Evolutionary conservation across 2,113 vertebrate genomes (phyloP).

Genomic region (Pan paniscus): DNA sequence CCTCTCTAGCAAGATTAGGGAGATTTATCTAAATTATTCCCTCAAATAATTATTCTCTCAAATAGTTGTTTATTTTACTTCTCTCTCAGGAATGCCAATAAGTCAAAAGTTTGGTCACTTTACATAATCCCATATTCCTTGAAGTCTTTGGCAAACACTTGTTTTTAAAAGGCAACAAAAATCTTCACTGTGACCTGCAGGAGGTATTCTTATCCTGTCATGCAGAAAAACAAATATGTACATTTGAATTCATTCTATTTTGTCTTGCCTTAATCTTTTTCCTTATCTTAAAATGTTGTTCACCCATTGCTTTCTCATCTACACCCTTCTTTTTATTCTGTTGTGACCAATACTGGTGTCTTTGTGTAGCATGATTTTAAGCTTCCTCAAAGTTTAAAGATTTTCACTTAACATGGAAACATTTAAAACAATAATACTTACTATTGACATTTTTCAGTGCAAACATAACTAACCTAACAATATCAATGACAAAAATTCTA

Average conservation of each 20-base stretch:
- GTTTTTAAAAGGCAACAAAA: slow-evolving; percentile 15
- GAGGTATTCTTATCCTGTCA: background rate
- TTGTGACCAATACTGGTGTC: background rate
- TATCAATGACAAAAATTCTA: background rate
- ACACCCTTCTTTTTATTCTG: background rate
- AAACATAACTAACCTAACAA: background rate
- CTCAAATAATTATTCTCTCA: too few species aligned
- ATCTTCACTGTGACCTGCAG: background rate
- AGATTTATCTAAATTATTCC: too few species aligned
- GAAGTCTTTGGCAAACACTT: background rate
- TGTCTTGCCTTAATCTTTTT: background rate
- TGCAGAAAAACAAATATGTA: background rate
- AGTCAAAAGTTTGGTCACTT: too few species aligned
- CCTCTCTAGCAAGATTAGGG: too few species aligned
- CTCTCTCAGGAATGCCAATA: too few species aligned
- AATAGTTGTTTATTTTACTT: too few species aligned
- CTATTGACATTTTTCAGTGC: background rate
- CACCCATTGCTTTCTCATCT: background rate
- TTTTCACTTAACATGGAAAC: background rate
- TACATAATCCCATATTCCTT: too few species aligned
- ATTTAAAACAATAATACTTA: background rate
- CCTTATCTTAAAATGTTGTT: background rate
- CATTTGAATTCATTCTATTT: background rate
- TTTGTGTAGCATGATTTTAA: background rate
- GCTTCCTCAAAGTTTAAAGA: background rate